Base-by-base conservation (phyloP, 2,113 vertebrate genomes). In the Oncorhynchus keta region DNA sequence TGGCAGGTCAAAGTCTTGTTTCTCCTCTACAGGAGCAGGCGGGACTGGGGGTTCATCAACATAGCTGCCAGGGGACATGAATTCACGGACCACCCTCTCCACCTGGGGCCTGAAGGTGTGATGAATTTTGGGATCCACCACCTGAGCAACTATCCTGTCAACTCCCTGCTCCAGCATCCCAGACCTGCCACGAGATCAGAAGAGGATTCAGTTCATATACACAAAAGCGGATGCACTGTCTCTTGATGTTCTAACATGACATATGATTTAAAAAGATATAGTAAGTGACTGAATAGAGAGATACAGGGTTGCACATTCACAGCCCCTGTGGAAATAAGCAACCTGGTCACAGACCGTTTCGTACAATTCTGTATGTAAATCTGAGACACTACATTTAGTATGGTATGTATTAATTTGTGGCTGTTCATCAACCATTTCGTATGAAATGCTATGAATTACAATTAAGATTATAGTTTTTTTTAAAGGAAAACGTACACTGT, bases 101-200 rank as follows among this genome's bases (percentile, higher is more conserved):
- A 99, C 97, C 88, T 99, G 97, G 64, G 98, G 98, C 85, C 97
- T 94, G 88, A 99, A 99, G 1, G 95, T 97, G 75, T 98, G 97
- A 86, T 99, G 98, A 90, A 99, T 94, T 92, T 99, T 99, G 85
- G 98, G 97, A 88, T 99, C 97, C 76, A 99, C 98, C 83, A 99
- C 97, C 91, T 99, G 98, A 84, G 97, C 96, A 85, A 99, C 97
- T 57, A 99, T 99, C 85, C 98, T 92, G 89, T 99, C 98, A 78
- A 99, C 98, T 70, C 98, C 97, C 83, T 97, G 97, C 89, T 99
- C 97, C 90, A 99, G 88, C 97, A 99, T 98, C 83, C 97, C 97
- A 72, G 98, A 99, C 85, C 98, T 99, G 86, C 72, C 92, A 90
- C n/a, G 4, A 82, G 9, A 71, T 45, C 39, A 45, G 39, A 55